Evolutionary conservation across 2,888 invertebrate genomes (phyloP).

Genomic region (Escarpia spicata): DNA sequence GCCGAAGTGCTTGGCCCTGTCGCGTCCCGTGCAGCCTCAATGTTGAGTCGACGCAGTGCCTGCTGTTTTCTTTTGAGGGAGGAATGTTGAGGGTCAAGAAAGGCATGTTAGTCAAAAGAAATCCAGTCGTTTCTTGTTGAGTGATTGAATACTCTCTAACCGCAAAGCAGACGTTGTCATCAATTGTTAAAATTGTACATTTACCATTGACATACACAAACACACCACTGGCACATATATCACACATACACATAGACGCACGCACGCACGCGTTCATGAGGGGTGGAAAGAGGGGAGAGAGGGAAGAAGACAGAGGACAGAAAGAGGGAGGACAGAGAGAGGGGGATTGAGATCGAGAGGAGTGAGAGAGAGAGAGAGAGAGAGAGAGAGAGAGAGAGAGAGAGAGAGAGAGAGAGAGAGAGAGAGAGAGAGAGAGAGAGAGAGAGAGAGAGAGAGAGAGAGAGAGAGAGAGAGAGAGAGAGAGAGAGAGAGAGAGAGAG

Average conservation of each 20-base stretch:
- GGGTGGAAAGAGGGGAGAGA: too few species aligned
- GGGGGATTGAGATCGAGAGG: too few species aligned
- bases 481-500: too few species aligned
- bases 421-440: too few species aligned
- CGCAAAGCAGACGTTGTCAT: constrained; percentile 9
- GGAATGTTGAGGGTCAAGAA: not conserved
- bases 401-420: too few species aligned
- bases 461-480: too few species aligned
- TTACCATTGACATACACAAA: not conserved
- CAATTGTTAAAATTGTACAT: not conserved
- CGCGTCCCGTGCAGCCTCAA: not conserved
- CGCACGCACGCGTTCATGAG: not conserved
- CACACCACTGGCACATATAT: not conserved
- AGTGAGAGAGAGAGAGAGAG: too few species aligned
- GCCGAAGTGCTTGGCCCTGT: not conserved
- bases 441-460: too few species aligned
- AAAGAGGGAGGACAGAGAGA: too few species aligned
- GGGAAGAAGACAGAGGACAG: too few species aligned
- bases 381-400: too few species aligned
- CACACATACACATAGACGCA: not conserved
- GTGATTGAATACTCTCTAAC: not conserved
- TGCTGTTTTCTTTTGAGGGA: not conserved
- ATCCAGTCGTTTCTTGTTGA: not conserved
- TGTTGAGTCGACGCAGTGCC: not conserved
- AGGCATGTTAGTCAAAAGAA: not conserved